Evolutionary conservation across 92 coral and sea anemone genomes (phyloP), one percentile per base, ranked within the genome.

Genomic region (Epizoanthus illoricatus): DNA sequence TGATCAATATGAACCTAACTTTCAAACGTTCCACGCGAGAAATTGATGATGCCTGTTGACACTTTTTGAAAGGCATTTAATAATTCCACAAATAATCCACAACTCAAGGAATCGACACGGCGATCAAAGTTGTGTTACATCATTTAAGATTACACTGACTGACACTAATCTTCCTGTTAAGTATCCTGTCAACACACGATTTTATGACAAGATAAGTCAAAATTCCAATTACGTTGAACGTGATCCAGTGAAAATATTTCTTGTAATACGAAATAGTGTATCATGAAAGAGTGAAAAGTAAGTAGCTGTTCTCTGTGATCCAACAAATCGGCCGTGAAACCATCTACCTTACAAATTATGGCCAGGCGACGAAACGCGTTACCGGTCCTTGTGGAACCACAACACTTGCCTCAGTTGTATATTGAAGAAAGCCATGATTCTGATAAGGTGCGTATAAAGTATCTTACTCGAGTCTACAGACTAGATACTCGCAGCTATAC

Each of bases 351-450:
- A 68, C 47, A 0, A 19, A 7, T 61, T 18, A 71, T 71, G 76
- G 76, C 76, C 76, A 71, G 59, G 39, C 47, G 76, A 19, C 58
- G 59, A 47, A 71, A 71, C n/a, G 43, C 80, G 16, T 33, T 74
- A 45, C 65, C 80, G 10, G 45, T 74, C 7, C 65, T 74, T 55
- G 10, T 57, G 64, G 80, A 74, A 7, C 80, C 80, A 2, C 49
- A 23, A 4, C 58, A 74, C n/a, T 20, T 33, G 4, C 65, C 66
- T 1, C 80, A 74, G 2, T 57, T 74, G 20, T 64, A 55, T 15
- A 33, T 56, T 10, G 80, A 74, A 74, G 49, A 8, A 36, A 55
- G 66, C 66, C 49, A 8, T 24, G 80, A 56, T 20, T 4, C 65
- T 18, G 17, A 43, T 13, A 57, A 55, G 36, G 18, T 15, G 24